A percentile compares a stretch with the other conserved stretches of the same genome.
Evolutionary conservation across 2,888 invertebrate genomes (phyloP).

Genomic region (Plebejus anna): DNA sequence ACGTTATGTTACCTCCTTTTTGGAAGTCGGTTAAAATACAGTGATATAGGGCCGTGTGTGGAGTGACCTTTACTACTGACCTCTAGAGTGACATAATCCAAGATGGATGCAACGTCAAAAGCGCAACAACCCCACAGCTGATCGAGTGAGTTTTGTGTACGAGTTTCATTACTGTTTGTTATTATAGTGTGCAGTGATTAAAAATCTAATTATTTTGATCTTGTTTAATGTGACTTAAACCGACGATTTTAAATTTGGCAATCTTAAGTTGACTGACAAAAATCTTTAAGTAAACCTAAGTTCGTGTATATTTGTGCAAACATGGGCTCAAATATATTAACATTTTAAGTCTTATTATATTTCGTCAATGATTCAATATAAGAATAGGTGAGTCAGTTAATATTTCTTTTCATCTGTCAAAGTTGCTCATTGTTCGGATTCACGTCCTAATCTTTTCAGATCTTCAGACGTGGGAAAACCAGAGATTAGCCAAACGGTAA

Average conservation of each 20-base stretch:
- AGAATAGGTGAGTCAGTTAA: background rate
- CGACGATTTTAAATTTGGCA: too few relatives aligned
- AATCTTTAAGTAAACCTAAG: too few relatives aligned
- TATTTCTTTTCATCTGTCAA: background rate
- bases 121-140: constrained; percentile 51
- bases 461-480: constrained; percentile 24
- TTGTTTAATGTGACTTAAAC: too few relatives aligned
- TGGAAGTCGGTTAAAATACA: background rate
- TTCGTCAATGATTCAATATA: background rate
- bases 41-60: background rate
- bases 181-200: background rate
- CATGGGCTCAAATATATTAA: too few relatives aligned
- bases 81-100: constrained; percentile 52
- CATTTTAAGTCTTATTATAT: too few relatives aligned
- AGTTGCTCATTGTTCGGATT: background rate
- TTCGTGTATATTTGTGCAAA: too few relatives aligned
- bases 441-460: constrained; percentile 18
- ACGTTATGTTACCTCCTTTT: constrained; percentile 53
- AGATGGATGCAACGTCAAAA: constrained; percentile 56
- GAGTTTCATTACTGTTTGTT: constrained; percentile 45
- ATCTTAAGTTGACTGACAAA: too few relatives aligned
- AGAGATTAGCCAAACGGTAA: background rate
- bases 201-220: too few relatives aligned
- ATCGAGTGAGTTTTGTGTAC: constrained; percentile 66
- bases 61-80: constrained; percentile 32